phyloP scores from a whole-genome alignment of 2,888 invertebrate species.

The Blastobasis lacticolella region DNA sequence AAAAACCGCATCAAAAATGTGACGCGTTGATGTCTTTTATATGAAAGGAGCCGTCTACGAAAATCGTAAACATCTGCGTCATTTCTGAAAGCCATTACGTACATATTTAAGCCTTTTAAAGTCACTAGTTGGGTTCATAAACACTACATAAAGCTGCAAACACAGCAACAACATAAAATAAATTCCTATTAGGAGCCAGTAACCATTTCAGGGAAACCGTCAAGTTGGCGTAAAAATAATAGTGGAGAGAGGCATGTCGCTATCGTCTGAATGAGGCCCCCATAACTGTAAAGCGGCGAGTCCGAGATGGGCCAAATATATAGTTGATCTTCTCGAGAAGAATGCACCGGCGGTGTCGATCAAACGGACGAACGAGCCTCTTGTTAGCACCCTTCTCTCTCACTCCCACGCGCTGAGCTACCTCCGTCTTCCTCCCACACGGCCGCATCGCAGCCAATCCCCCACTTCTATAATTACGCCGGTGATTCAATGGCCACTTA shows the following conservation, averaged over 20 bases:
- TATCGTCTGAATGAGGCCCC: constrained; percentile 23
- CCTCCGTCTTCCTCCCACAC: constrained; percentile 43
- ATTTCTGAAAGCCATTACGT: no score
- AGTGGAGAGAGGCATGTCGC: no score
- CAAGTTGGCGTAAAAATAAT: no score
- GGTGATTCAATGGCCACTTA: constrained; percentile 75
- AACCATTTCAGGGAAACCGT: no score
- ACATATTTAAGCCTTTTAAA: no score
- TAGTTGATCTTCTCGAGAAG: constrained; percentile 72
- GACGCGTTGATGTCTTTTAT: constrained; percentile 58
- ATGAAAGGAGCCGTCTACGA: constrained; percentile 9
- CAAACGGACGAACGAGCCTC: constrained; percentile 73
- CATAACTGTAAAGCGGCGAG: constrained; percentile 48
- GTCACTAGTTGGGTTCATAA: no score
- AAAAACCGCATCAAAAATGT: neutral
- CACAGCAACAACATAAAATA: no score
- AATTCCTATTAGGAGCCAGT: no score
- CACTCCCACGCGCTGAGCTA: constrained; percentile 33
- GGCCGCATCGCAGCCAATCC: constrained; percentile 71
- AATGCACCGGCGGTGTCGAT: constrained; percentile 73
- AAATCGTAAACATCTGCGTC: no score
- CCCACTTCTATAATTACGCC: constrained; percentile 75
- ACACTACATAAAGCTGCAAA: no score
- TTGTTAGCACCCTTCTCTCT: constrained; percentile 63
- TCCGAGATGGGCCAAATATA: constrained; percentile 61